Base-by-base conservation (phyloP, 2,797 vertebrate species). In the Phalloptychus januarius region DNA sequence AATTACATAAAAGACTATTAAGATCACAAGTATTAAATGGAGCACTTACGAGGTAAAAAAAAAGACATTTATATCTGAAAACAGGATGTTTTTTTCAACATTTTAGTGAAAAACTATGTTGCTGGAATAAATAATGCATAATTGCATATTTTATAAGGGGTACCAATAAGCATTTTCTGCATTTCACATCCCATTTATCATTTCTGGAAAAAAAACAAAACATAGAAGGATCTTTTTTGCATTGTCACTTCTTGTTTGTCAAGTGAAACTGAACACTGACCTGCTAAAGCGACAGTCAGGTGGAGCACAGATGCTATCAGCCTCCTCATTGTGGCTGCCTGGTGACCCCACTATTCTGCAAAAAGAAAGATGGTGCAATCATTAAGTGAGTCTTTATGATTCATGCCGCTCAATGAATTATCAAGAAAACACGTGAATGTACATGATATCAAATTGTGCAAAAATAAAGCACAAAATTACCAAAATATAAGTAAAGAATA, bases 261-360 rank as follows among this genome's bases (percentile, higher is more conserved):
- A 4, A 72, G 5, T 81, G 38, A 80, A 85, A 79, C 10, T 31
- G 44, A 75, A 74, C 25, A 82, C 89, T 90, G 83, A 96, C 95
- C 95, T 88, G 92, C 87, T 69, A 92, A 81, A 38, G 90, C 80
- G 74, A 85, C 71, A 25, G 83, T 77, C 71, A 92, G 79, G n/a
- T 81, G 87, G 70, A 90, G 77, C 52, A 16, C 77, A 79, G 81
- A 79, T 74, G 76, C 40, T 16, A 13, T 81, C 80, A 80, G 77
- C 77, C 82, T 87, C 83, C 80, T 92, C 94, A 95, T 95, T 40
- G 61, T 86, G 82, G 81, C 76, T 0, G 79, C 71, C 77, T 85
- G 82, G 83, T 80, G 61, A 48, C 23, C 65, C 72, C 65, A 77
- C 78, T 78, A 42, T 72, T 83, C 94, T 95, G 92, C 78, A 86